Evolutionary conservation across 2,888 invertebrate species (phyloP).

Genomic region (Thereva unica): DNA sequence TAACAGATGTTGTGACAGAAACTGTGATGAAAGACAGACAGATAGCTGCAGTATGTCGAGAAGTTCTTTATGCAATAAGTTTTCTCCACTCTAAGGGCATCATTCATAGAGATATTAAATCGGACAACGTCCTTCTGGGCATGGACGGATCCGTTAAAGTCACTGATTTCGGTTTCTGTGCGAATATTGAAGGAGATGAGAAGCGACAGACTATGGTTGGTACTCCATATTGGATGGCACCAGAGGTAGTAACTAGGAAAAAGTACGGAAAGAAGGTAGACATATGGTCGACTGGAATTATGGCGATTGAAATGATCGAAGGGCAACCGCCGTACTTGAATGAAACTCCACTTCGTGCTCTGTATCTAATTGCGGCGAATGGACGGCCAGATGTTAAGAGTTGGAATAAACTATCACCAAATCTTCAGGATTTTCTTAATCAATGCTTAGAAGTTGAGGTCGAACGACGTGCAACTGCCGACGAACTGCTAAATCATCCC

Average conservation of each 20-base stretch:
- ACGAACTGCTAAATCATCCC: slow-evolving; percentile 84
- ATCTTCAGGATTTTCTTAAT: slow-evolving; percentile 82
- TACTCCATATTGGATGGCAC: slow-evolving; percentile 99
- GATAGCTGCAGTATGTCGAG: slow-evolving; percentile 92
- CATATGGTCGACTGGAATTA: slow-evolving; percentile 95
- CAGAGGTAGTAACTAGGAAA: slow-evolving; percentile 89
- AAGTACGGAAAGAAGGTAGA: slow-evolving; percentile 93
- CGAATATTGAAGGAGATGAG: slow-evolving; percentile 91
- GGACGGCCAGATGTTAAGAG: slow-evolving; percentile 90
- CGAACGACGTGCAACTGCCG: slow-evolving; percentile 82
- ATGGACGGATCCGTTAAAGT: slow-evolving; percentile 92
- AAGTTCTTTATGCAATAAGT: slow-evolving; percentile 84
- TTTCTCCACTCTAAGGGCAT: slow-evolving; percentile 89
- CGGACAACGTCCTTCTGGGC: slow-evolving; percentile 93
- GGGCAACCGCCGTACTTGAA: slow-evolving; percentile 97
- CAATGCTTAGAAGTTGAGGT: slow-evolving; percentile 90
- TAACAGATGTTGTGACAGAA: slow-evolving; percentile 96
- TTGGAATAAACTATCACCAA: slow-evolving; percentile 76
- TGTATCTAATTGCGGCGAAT: slow-evolving; percentile 94
- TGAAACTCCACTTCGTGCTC: slow-evolving; percentile 87
- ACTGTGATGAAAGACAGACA: slow-evolving; percentile 96
- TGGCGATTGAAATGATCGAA: slow-evolving; percentile 94
- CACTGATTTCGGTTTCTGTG: slow-evolving; percentile 98
- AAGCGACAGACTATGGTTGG: slow-evolving; percentile 97
- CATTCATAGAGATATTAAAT: slow-evolving; percentile 94